Base-by-base conservation (phyloP, 1,140 invertebrate species). In the Stegodyphus dumicola region DNA sequence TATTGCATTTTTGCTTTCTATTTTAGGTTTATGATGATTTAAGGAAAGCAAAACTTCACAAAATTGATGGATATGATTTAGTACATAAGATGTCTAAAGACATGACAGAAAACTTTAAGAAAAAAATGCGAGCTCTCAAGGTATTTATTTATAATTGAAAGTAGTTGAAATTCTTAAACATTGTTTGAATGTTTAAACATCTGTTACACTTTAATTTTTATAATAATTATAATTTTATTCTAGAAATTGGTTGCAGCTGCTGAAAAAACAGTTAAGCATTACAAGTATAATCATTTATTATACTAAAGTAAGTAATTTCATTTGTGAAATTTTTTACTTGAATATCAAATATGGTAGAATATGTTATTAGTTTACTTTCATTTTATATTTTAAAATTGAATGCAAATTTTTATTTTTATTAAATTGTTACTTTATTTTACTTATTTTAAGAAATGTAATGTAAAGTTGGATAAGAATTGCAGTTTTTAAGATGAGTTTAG, bases 61-160 rank as follows among this genome's bases (percentile, higher is more conserved):
- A 81, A 77, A 17, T 87, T 67, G 86, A 87, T 83, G 86, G 78
- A 1, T 48, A 73, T 49, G 53, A 51, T 18, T 71, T 87, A 18
- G 79, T 87, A 11, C 18, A 70, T 51, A 84, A 66, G 77, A 87
- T 87, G 86, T 83, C 86, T 53, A 17, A 11, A 53, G 86, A 81
- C 77, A 48, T 87, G 13, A 77, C 78, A n/a, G 48, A 83, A 66
- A 83, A 73, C 71, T 81, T 87, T 66, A 49, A 83, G 49, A 77
- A 66, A 66, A 87, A 81, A 67, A 77, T 77, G 78, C 51, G 77
- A 65, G 79, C 86, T 15, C 74, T 87, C 9, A 64, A 81, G 18
- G 86, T 87, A 87, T 48, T 49, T 77, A 65, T 11, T 74, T 7
- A 51, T 74, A 51, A 51, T 74, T 5, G 56, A 9, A 60, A 9